phyloP scores from a whole-genome alignment of 2,113 vertebrate species.

The Propithecus coquereli region DNA sequence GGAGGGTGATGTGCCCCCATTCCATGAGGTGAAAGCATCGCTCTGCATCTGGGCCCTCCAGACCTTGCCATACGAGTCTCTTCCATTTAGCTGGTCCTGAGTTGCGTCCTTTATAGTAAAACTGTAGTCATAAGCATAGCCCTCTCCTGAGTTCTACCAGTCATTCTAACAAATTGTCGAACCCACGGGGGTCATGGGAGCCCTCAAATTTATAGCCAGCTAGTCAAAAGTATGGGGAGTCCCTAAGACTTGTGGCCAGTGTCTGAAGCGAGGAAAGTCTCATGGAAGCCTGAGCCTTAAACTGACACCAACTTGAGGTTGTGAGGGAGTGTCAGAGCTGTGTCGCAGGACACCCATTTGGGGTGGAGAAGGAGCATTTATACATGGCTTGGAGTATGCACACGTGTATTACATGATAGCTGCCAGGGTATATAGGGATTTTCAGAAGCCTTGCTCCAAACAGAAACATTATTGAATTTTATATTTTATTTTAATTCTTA shows the following conservation, averaged over 20 bases:
- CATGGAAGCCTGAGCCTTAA: neutral
- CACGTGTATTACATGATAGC: accelerated
- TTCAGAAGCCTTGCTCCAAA: neutral
- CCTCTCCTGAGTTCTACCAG: neutral
- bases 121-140: accelerated
- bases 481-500: neutral
- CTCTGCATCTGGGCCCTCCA: neutral
- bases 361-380: neutral
- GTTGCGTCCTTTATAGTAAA: neutral
- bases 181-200: neutral
- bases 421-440: accelerated
- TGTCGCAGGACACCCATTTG: neutral
- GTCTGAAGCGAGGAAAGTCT: neutral
- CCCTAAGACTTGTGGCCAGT: neutral
- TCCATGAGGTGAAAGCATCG: accelerated
- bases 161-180: neutral
- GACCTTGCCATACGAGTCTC: neutral
- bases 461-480: neutral
- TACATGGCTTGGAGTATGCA: neutral
- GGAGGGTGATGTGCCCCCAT: neutral
- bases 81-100: neutral
- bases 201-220: neutral
- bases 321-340: neutral
- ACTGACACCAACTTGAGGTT: neutral
- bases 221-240: neutral